Conservation (phyloP, 1,140 invertebrate genomes). For the Adoxophyes honmai region DNA sequence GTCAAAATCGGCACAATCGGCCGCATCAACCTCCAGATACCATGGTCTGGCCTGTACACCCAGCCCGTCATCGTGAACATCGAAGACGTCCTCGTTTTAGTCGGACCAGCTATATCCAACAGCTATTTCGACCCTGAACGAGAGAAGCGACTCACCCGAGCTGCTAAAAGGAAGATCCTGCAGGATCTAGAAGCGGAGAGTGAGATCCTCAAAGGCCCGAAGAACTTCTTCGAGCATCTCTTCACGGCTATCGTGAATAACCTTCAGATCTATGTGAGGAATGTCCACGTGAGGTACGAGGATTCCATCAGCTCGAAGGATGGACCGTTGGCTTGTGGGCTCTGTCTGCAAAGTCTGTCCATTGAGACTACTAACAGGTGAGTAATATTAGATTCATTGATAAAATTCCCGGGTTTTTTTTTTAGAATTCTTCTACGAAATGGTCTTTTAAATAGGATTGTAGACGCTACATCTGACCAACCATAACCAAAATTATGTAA, state of each 20-base stretch:
- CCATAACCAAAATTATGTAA: too few relatives aligned
- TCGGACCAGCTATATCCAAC: conserved; percentile 83
- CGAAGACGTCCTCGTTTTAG: conserved; percentile 87
- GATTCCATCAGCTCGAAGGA: conserved; percentile 83
- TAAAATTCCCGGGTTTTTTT: too few relatives aligned
- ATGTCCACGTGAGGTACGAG: conserved; percentile 91
- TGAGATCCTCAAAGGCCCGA: conserved; percentile 73
- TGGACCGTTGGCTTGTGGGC: conserved; percentile 84
- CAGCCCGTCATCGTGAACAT: conserved; percentile 83
- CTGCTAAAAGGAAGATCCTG: conserved; percentile 82
- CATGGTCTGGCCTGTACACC: conserved; percentile 85
- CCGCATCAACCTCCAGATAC: conserved; percentile 86
- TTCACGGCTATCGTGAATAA: conserved; percentile 87
- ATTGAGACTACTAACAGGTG: conserved; percentile 90
- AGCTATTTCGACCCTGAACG: conserved; percentile 85
- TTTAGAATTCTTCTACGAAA: too few relatives aligned
- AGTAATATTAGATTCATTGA: conserved; percentile 26
- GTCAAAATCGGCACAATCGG: conserved; percentile 88
- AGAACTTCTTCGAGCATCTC: conserved; percentile 84
- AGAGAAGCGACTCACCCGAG: conserved; percentile 84
- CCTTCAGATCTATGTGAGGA: conserved; percentile 87
- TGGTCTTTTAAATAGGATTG: too few relatives aligned
- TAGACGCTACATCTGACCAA: too few relatives aligned
- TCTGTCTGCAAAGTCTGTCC: conserved; percentile 88
- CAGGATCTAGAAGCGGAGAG: conserved; percentile 75